Evolutionary conservation across 2,797 vertebrate genomes (phyloP).

Genomic region (Chaetodon trifasciatus): DNA sequence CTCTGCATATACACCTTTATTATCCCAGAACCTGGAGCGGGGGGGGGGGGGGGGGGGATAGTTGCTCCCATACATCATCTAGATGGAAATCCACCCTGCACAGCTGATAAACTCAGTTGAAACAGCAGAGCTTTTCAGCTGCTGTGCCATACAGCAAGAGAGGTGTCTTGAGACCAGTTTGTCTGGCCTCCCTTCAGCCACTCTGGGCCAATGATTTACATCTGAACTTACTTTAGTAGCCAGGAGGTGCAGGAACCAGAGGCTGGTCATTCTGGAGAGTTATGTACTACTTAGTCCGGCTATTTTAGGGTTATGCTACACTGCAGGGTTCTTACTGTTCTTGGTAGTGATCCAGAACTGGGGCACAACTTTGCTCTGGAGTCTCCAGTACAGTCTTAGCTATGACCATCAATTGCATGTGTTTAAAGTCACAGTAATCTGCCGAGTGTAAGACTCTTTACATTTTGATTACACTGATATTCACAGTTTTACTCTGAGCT

Average conservation of each 20-base stretch:
- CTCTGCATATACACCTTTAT: constrained; percentile 7
- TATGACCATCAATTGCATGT: neutral
- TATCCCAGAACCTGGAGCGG: neutral
- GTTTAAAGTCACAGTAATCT: constrained; percentile 3
- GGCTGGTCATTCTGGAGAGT: constrained; percentile 18
- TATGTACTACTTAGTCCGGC: neutral
- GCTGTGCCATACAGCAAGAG: constrained; percentile 14
- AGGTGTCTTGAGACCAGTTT: constrained; percentile 28
- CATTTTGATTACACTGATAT: neutral
- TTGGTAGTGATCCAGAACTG: neutral
- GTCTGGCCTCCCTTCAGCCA: constrained; percentile 23
- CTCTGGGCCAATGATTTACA: constrained; percentile 34
- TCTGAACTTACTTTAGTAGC: constrained; percentile 37
- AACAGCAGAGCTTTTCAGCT: constrained; percentile 10
- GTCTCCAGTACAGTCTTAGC: neutral
- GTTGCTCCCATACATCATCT: constrained; percentile 14
- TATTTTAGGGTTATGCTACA: constrained; percentile 33
- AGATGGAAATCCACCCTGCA: constrained; percentile 27
- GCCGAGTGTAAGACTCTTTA: neutral
- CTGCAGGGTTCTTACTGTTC: constrained; percentile 9
- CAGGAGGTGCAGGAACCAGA: constrained; percentile 28
- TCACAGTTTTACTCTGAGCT: neutral
- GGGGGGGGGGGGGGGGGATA: neutral
- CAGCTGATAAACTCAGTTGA: constrained; percentile 14
- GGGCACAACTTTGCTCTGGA: constrained; percentile 2